Evolutionary conservation across 2,113 vertebrate species (phyloP).

Genomic region (Suncus etruscus): DNA sequence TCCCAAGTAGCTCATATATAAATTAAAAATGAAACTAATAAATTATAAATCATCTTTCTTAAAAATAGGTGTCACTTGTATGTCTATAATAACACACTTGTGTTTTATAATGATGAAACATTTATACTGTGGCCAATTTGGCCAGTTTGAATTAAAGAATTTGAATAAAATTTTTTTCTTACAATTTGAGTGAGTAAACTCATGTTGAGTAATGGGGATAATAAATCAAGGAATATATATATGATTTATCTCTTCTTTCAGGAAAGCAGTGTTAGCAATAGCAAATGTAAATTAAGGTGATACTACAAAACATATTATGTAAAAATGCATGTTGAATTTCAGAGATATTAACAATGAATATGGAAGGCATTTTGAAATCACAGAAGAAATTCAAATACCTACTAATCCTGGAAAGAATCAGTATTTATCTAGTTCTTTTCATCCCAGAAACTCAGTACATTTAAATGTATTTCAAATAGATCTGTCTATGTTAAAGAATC

Average conservation of each 20-base stretch:
- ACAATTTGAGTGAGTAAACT: slow-evolving; percentile 33
- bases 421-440: slow-evolving; percentile 65
- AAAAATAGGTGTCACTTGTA: slow-evolving; percentile 14
- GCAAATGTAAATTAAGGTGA: slow-evolving; percentile 67
- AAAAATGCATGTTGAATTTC: slow-evolving; percentile 41
- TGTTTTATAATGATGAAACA: slow-evolving; percentile 57
- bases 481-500: slow-evolving; percentile 39
- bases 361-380: slow-evolving; percentile 52
- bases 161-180: slow-evolving; percentile 54
- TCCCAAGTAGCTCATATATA: slow-evolving; percentile 65
- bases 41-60: slow-evolving; percentile 13
- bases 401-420: neutral
- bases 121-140: slow-evolving; percentile 30
- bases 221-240: slow-evolving; percentile 56
- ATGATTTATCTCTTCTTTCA: slow-evolving; percentile 72
- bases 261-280: slow-evolving; percentile 63
- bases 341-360: neutral
- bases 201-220: slow-evolving; percentile 49
- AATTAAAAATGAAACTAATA: slow-evolving; percentile 63
- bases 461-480: slow-evolving; percentile 60
- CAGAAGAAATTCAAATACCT: slow-evolving; percentile 24
- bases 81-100: slow-evolving; percentile 10
- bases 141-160: slow-evolving; percentile 70
- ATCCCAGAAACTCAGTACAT: slow-evolving; percentile 33
- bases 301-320: slow-evolving; percentile 49